Percentiles rank a stretch among this genome's conserved stretches.
Conservation (phyloP, 1,140 invertebrate species). For the Anoplolepis gracilipes region DNA sequence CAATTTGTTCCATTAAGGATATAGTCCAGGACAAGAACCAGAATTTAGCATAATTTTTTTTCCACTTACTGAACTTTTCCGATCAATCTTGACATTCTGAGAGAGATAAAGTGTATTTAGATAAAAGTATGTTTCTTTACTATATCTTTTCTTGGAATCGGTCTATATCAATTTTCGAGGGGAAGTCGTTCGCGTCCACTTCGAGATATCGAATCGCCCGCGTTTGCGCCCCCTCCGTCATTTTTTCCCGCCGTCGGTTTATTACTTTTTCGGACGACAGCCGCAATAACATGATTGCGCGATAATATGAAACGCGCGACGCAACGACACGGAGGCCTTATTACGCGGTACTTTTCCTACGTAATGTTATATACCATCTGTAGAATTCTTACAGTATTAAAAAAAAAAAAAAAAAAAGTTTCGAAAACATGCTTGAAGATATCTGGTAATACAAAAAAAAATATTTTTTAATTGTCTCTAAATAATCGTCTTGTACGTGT, state of each 20-base stretch:
- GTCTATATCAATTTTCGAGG: constrained; percentile 22
- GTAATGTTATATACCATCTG: constrained; percentile 43
- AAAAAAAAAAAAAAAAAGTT: no score
- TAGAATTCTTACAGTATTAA: constrained; percentile 51
- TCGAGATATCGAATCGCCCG: background rate
- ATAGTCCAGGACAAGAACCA: no score
- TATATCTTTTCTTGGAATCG: no score
- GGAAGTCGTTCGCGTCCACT: background rate
- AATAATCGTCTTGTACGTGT: background rate
- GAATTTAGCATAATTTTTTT: no score
- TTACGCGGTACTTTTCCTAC: constrained; percentile 4
- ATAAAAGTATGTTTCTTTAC: no score
- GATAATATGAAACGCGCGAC: constrained; percentile 49
- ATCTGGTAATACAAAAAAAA: background rate
- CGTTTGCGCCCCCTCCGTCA: background rate
- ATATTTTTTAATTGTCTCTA: background rate
- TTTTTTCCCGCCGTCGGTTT: background rate
- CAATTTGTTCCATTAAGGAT: no score
- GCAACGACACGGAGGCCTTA: constrained; percentile 3
- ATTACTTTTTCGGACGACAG: constrained; percentile 21
- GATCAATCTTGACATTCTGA: no score
- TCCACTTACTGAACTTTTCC: no score
- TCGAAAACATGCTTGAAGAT: background rate
- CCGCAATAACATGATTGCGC: constrained; percentile 44
- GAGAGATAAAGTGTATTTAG: no score